Base-by-base conservation (phyloP, 1,140 invertebrate species). In the Drosophila oshimai region DNA sequence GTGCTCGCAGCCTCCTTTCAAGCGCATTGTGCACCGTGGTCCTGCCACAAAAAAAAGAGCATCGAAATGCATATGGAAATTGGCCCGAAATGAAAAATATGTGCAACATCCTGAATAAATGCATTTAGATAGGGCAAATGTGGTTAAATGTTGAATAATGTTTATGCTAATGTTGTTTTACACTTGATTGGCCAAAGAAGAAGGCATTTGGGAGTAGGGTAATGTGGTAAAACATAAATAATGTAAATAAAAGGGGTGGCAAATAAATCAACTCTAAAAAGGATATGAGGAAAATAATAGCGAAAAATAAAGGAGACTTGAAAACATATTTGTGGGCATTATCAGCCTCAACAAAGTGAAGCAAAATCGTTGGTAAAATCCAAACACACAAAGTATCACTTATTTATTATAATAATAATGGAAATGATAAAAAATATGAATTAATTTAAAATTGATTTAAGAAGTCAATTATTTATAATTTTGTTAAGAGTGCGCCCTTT, bases 1-100 rank as follows among this genome's bases (percentile, higher is more conserved):
- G 39, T 46, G 24, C 22, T 6, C 54, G 70, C 51, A 22, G 74
- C 79, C 61, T 84, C 57, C 78, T 78, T 74, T 73, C 53, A 58
- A 79, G 69, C 58, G 79, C 79, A 60, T 53, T 65, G 68, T 57
- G 78, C 74, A 83, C 62, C 60, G 72, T 81, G 67, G 72, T 39
- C 26, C 26, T 29, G 29, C 9, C 2, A 20, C 6, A 26, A 17
- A 72, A 73, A 64, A 68, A 41, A 42, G 46, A 77, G 46, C 17
- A 69, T 46, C 50, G 34, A 36, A 51, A 53, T 60, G 42, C 50
- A 34, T 46, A 46, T 34, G 20, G 20, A 67, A 54, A 54, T 65
- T 65, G 61, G 57, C 58, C 26, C n/a, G 57, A 62, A 65, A 65
- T 65, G 61, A 65, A 39, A 65, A 62, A 64, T 47, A 65, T 49